phyloP scores from a whole-genome alignment of 2,888 invertebrate genomes.

The Dolichomitus sp. region DNA sequence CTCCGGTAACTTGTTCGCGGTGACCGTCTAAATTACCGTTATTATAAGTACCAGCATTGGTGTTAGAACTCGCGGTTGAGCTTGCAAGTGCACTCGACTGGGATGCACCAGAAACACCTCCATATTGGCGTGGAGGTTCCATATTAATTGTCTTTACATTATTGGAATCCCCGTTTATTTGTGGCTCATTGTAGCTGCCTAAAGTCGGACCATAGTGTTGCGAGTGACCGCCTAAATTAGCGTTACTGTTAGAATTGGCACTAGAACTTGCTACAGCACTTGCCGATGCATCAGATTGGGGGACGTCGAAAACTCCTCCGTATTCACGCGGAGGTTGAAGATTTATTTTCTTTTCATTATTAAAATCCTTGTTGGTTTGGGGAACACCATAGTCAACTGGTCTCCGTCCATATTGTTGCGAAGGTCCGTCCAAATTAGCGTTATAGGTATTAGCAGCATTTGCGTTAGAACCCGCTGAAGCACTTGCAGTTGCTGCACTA shows the following conservation, averaged over 20 bases:
- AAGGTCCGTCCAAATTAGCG: not conserved
- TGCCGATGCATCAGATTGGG: conserved; percentile 45
- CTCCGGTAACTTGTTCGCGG: conserved; percentile 1
- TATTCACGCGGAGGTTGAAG: not conserved
- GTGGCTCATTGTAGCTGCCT: not conserved
- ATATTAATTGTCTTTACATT: not conserved
- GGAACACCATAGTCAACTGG: not conserved
- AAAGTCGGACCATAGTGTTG: not conserved
- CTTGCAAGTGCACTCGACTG: conserved; percentile 34
- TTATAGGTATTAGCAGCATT: not conserved
- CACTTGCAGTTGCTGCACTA: not conserved
- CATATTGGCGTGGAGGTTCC: not conserved
- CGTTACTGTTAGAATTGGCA: conserved; percentile 32
- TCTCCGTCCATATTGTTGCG: not conserved
- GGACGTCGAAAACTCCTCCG: conserved; percentile 8
- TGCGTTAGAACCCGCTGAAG: not conserved
- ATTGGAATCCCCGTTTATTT: not conserved
- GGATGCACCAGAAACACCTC: conserved; percentile 6
- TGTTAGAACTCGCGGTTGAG: conserved; percentile 25
- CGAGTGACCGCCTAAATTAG: not conserved
- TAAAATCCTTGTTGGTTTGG: not conserved
- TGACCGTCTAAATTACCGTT: conserved; percentile 29
- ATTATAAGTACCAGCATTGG: conserved; percentile 22
- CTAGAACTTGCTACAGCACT: conserved; percentile 49
- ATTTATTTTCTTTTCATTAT: not conserved